Base-by-base conservation (phyloP, 2,797 vertebrate genomes). In the Pseudotriccus pelzelni region DNA sequence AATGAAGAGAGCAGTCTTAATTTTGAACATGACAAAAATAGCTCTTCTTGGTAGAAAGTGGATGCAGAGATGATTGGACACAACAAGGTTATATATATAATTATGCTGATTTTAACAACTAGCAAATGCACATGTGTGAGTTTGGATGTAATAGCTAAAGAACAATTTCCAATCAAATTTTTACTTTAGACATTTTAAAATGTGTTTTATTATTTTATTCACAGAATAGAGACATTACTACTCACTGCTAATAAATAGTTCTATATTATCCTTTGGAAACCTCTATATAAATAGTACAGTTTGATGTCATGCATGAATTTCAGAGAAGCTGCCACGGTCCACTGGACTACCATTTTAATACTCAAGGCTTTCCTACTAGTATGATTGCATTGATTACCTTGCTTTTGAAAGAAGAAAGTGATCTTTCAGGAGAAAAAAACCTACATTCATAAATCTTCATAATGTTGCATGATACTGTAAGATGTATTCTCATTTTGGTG, bases 51-150 rank as follows among this genome's bases (percentile, higher is more conserved):
- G 11, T 70, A 20, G 8, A 22, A 19, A 23, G 7, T 4, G 4
- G 44, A 7, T 43, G 5, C 2, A 1, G 4, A 13, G 7, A 28
- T 34, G 20, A 49, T 17, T 74, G 3, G 47, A 25, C 12, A 52
- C 0, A 1, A 41, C 8, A 37, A n/a, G 4, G 4, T 70, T n/a
- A 28, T 13, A 21, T 5, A 14, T 52, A 23, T 6, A 62, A 37
- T 13, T 30, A 36, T 25, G 55, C 12, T 62, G 19, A 21, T 76
- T 88, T 89, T 76, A 72, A 43, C 13, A 83, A 52, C 43, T 52
- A 21, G 6, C 2, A 10, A 50, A 8, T 36, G 24, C 4, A 64
- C 6, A 9, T 47, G 2, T 41, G 4, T 36, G 36, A 68, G 18
- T 25, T 62, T 25, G 19, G 1, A 6, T 53, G 9, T 12, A 32